Percentiles rank a stretch among this genome's conserved stretches.
Evolutionary conservation across 1,140 invertebrate species (phyloP).

Genomic region (Halesus radiatus): DNA sequence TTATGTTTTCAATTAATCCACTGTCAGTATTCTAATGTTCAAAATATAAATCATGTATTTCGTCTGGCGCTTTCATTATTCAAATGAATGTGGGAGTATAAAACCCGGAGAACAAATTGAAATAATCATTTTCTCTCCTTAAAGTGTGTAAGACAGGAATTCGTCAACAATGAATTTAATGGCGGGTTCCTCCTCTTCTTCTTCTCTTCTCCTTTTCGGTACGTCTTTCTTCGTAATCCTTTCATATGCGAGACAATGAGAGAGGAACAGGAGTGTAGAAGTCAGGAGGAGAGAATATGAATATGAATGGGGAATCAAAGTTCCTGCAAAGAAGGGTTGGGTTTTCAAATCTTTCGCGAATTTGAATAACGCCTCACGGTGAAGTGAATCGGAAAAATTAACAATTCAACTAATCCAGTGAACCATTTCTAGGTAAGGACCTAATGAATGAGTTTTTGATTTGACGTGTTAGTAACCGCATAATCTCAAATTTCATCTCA

Average conservation of each 20-base stretch:
- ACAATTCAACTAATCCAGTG: constrained; percentile 9
- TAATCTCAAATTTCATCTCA: no score
- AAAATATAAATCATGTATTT: constrained; percentile 13
- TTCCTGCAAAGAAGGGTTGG: constrained; percentile 37
- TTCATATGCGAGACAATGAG: constrained; percentile 46
- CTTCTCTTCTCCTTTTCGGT: background rate
- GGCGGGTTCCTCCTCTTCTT: constrained; percentile 8
- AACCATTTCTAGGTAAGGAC: no score
- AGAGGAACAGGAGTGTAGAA: constrained; percentile 16
- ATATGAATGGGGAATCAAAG: constrained; percentile 55
- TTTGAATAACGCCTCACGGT: background rate
- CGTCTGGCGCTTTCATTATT: constrained; percentile 23
- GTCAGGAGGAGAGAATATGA: constrained; percentile 51
- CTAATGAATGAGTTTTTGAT: no score
- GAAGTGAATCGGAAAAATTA: constrained; percentile 8
- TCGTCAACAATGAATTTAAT: constrained; percentile 47
- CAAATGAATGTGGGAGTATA: constrained; percentile 1
- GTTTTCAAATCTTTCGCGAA: constrained; percentile 7
- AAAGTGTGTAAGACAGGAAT: constrained; percentile 32
- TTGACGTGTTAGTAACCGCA: no score
- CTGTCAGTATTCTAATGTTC: background rate
- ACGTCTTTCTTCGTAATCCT: constrained; percentile 34
- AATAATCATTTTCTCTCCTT: constrained; percentile 26
- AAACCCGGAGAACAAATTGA: background rate
- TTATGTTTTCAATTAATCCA: constrained; percentile 14